A percentile compares a stretch with the other conserved stretches of the same genome.
phyloP scores from a whole-genome alignment of 2,888 invertebrate genomes.

The Erebia aethiops region DNA sequence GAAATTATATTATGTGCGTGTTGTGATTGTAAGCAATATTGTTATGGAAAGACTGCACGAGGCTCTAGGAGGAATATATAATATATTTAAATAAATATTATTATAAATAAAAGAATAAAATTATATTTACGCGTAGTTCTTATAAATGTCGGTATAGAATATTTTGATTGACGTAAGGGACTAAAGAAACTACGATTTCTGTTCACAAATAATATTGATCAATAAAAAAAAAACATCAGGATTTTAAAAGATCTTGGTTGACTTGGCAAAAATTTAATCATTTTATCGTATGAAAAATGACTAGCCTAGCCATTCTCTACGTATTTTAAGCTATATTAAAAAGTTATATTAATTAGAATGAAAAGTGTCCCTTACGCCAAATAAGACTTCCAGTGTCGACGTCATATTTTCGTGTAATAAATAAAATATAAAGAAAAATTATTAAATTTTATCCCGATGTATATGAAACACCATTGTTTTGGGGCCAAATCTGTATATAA shows the following conservation, averaged over 20 bases:
- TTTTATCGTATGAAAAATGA: too few species aligned
- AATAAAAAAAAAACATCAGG: too few species aligned
- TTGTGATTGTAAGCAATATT: conserved; percentile 69
- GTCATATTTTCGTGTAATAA: conserved; percentile 30
- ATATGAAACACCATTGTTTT: conserved; percentile 54
- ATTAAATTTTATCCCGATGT: conserved; percentile 25
- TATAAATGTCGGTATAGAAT: conserved; percentile 4
- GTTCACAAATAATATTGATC: too few species aligned
- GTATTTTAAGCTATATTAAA: too few species aligned
- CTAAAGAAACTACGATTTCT: neutral
- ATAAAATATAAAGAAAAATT: conserved; percentile 14
- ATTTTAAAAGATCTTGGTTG: too few species aligned
- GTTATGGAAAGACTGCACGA: conserved; percentile 70
- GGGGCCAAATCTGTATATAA: conserved; percentile 67
- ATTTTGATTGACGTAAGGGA: conserved; percentile 13
- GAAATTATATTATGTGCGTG: conserved; percentile 43
- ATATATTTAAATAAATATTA: conserved; percentile 21
- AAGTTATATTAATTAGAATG: neutral
- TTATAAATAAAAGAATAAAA: conserved; percentile 27
- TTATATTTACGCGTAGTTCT: conserved; percentile 30
- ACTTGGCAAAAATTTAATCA: too few species aligned
- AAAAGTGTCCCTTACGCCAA: conserved; percentile 10
- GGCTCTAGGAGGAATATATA: conserved; percentile 57
- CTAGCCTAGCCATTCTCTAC: too few species aligned
- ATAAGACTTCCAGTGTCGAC: conserved; percentile 11